Base-by-base conservation (phyloP, 2,113 vertebrate species). In the Lagopus muta region DNA sequence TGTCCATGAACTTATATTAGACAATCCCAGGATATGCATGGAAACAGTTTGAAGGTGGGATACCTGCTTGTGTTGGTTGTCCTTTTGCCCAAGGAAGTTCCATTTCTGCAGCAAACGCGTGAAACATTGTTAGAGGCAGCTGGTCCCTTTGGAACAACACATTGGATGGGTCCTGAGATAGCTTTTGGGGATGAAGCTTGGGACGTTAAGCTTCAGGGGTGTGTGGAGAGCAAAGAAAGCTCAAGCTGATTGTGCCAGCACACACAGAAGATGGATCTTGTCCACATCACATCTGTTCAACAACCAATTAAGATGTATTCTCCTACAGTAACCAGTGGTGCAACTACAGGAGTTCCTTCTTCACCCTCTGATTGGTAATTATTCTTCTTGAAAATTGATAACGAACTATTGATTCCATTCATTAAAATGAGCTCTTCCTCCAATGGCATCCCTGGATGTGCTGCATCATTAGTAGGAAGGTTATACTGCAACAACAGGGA, bases 271-370 rank as follows among this genome's bases (percentile, higher is more conserved):
- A 62, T 13, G 55, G 32, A 34, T 34, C 34, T 58, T 55, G 36
- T 36, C 36, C 34, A 8, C 9, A 57, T 72, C 40, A 28, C 22
- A 9, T 45, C 32, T 42, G 8, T 47, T 67, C 38, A 8, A 15
- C 18, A 62, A 52, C 25, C 34, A 57, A 27, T 48, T 18, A 32
- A 40, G 66, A 54, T 18, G 7, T 9, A 8, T 12, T 82, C n/a
- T 52, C 24, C 72, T 32, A 16, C 27, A 28, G 18, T 12, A 50
- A 19, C 19, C 66, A 58, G 19, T 0, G 0, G 3, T 28, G 8
- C 20, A 52, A 58, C 42, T 18, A 21, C 12, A 28, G 4, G n/a
- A n/a, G 14, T 60, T 70, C n/a, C 77, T 89, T 38, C 66, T 64
- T 86, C 48, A 58, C 18, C 5, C 55, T 52, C n/a, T 28, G 55